phyloP scores from a whole-genome alignment of 2,113 vertebrate species.

The Albula goreensis region DNA sequence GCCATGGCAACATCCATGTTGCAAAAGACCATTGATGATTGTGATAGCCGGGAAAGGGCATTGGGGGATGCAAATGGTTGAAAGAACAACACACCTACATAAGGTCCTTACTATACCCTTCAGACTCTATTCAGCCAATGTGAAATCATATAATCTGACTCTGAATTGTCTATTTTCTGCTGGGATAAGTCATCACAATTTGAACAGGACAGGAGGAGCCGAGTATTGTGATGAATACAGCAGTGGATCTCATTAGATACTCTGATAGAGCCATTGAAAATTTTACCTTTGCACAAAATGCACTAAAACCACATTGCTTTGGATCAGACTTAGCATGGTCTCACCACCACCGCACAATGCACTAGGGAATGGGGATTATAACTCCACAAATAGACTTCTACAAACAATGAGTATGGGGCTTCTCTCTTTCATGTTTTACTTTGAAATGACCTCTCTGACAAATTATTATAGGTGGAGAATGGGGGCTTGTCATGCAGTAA shows the following conservation, averaged over 20 bases:
- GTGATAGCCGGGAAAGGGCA: background rate
- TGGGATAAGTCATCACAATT: background rate
- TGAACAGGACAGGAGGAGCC: background rate
- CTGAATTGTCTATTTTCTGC: background rate
- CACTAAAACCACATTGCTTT: background rate
- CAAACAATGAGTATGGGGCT: background rate
- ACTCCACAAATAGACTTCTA: background rate
- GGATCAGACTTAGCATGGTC: background rate
- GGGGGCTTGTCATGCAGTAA: background rate
- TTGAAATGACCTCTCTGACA: background rate
- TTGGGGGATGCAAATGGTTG: too few species aligned
- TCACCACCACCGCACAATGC: slow-evolving; percentile 1
- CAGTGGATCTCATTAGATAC: background rate
- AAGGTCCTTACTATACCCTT: background rate
- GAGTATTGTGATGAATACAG: background rate
- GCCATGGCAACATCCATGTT: slow-evolving; percentile 25
- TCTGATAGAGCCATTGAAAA: background rate
- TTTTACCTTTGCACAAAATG: background rate
- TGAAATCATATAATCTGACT: background rate
- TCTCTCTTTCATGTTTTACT: too few species aligned
- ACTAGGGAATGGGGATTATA: background rate
- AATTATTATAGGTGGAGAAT: background rate
- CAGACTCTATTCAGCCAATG: background rate
- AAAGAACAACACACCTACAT: slow-evolving; percentile 1
- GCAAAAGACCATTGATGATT: slow-evolving; percentile 11